Evolutionary conservation across 2,113 vertebrate genomes (phyloP).

Genomic region (Bagarius yarrelli): DNA sequence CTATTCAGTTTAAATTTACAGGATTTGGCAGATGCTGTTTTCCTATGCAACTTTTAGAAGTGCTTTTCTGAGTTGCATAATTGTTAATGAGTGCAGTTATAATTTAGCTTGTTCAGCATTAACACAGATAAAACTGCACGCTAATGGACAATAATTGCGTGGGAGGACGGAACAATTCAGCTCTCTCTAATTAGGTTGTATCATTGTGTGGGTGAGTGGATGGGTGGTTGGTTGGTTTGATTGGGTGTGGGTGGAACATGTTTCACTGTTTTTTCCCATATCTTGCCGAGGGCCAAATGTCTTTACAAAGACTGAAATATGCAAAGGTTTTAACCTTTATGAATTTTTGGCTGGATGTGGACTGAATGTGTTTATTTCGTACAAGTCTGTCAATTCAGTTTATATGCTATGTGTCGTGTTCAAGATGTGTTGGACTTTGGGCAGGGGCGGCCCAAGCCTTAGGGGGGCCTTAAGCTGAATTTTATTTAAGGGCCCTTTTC

Average conservation of each 20-base stretch:
- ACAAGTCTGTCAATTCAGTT: conserved; percentile 23
- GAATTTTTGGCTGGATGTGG: conserved; percentile 20
- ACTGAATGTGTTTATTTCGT: conserved; percentile 17
- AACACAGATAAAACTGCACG: conserved; percentile 29
- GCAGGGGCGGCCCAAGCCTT: neutral
- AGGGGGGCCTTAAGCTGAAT: too few relatives aligned
- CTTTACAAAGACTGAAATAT: neutral
- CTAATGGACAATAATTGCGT: conserved; percentile 33
- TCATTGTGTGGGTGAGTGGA: conserved; percentile 22
- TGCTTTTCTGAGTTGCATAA: conserved; percentile 21
- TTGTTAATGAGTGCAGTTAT: conserved; percentile 17
- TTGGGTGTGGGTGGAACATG: too few relatives aligned
- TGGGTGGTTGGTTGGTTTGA: neutral
- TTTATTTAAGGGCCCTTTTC: too few relatives aligned
- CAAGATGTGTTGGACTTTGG: conserved; percentile 13
- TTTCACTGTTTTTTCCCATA: neutral
- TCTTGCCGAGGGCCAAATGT: neutral
- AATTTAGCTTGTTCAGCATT: conserved; percentile 46
- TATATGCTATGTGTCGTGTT: conserved; percentile 32
- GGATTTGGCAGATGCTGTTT: too few relatives aligned
- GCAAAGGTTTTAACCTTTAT: neutral
- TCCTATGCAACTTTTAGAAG: too few relatives aligned
- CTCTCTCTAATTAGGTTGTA: conserved; percentile 40
- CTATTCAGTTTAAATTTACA: too few relatives aligned
- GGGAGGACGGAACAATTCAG: conserved; percentile 24